Percentiles rank a stretch among this genome's conserved stretches.
These are phyloP conservation scores for Turritopsis rubra DNA, from an alignment of 30 jellyfish, hydroid and myxozoan species.

Conservation along the genomic window DNA sequence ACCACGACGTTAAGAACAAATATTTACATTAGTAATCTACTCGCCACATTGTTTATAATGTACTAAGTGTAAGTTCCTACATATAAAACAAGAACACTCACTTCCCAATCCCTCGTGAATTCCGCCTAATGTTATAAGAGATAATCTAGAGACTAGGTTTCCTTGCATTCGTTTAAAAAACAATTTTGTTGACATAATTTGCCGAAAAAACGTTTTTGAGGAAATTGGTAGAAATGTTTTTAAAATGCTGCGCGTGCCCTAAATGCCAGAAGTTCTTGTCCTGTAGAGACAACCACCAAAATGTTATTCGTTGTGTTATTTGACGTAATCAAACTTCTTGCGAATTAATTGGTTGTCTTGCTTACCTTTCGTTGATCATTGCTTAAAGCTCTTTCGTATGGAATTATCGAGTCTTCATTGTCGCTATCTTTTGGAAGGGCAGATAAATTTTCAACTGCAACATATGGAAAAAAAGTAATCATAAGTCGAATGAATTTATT, in stretches of 20 bases:
- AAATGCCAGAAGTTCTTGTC: not conserved
- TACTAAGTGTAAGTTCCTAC: not conserved
- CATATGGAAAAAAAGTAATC: not conserved
- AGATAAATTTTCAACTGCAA: not conserved
- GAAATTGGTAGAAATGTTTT: not conserved
- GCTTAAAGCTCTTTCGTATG: slow-evolving; percentile 11
- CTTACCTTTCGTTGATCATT: slow-evolving; percentile 10
- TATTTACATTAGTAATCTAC: not conserved
- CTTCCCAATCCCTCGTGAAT: not conserved
- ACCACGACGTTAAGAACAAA: not conserved
- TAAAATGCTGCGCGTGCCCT: not conserved
- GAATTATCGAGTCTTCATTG: not conserved
- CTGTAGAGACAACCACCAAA: no score
- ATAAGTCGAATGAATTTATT: not conserved
- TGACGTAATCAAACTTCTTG: no score
- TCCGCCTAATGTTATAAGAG: not conserved
- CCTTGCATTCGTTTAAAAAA: not conserved
- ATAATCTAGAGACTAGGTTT: not conserved
- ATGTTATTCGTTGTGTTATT: no score
- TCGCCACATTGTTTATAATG: not conserved
- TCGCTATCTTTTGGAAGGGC: not conserved
- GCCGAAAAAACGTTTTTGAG: not conserved
- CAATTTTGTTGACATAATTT: not conserved
- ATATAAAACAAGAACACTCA: not conserved
- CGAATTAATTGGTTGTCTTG: no score